A percentile compares a stretch with the other conserved stretches of the same genome.
Conservation (phyloP, 2,888 invertebrate genomes). For the Metellina segmentata region DNA sequence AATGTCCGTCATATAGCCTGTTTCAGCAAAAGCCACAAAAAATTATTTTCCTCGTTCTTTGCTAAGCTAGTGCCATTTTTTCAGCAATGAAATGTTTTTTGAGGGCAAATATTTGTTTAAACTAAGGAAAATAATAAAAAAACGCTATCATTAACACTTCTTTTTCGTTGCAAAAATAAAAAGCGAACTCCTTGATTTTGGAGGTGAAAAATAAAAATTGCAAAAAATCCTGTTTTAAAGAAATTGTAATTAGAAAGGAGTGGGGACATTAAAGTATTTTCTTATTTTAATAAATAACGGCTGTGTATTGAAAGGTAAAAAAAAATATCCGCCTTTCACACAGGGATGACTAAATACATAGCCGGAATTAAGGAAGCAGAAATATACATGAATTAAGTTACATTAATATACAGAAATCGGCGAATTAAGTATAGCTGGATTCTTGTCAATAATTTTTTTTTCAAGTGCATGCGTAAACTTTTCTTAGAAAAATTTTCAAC, state of each 20-base stretch:
- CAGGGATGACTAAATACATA: background rate
- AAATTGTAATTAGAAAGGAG: background rate
- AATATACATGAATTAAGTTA: background rate
- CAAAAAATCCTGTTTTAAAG: background rate
- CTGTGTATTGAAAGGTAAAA: background rate
- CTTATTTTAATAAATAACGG: background rate
- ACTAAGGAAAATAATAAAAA: background rate
- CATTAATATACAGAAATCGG: too few relatives aligned
- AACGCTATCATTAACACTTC: background rate
- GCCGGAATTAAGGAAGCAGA: background rate
- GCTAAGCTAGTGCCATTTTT: background rate
- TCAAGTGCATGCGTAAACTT: too few relatives aligned
- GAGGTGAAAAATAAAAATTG: background rate
- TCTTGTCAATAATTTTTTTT: too few relatives aligned
- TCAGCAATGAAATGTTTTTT: background rate
- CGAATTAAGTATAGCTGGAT: too few relatives aligned
- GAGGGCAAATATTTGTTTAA: background rate
- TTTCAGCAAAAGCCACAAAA: background rate
- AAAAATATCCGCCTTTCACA: background rate
- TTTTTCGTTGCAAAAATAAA: background rate
- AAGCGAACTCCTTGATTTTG: background rate
- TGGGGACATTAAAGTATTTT: background rate
- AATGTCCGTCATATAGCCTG: background rate
- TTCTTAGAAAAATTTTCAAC: too few relatives aligned
- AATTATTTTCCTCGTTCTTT: background rate